Percentiles rank a stretch among this genome's conserved stretches.
phyloP scores from a whole-genome alignment of 37 sponge, comb jelly and placozoan species.

The Diacarnus erythraeanus region DNA sequence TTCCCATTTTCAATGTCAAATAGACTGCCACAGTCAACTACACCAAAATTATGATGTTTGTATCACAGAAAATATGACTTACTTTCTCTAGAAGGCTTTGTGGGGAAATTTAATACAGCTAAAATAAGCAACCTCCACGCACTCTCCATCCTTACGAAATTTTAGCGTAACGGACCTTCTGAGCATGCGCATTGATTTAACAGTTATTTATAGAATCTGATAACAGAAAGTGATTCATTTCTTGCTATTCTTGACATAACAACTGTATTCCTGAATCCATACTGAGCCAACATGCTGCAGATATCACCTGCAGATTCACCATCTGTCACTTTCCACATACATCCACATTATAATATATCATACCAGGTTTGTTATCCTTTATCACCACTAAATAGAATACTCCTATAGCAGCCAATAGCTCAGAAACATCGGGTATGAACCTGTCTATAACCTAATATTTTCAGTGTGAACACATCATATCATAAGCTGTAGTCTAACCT shows the following conservation, averaged over 20 bases:
- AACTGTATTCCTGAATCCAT: conserved; percentile 14
- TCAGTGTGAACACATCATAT: background rate
- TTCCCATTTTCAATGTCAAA: background rate
- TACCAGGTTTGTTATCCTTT: conserved; percentile 83
- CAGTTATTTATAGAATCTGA: conserved; percentile 25
- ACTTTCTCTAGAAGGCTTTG: no score
- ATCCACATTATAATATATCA: no score
- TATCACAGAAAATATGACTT: no score
- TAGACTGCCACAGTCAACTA: no score
- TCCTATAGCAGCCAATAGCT: conserved; percentile 68
- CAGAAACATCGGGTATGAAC: conserved; percentile 67
- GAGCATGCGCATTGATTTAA: no score
- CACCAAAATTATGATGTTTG: no score
- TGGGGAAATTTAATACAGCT: no score
- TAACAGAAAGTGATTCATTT: conserved; percentile 43
- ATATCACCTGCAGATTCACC: no score
- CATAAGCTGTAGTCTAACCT: conserved; percentile 38
- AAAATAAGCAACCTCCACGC: no score
- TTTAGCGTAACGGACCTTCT: no score
- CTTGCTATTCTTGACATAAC: conserved; percentile 41
- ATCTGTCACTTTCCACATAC: no score
- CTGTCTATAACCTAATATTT: conserved; percentile 80
- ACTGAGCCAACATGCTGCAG: background rate
- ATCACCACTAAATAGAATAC: conserved; percentile 84
- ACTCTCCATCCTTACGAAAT: no score